Percentiles rank a stretch among this genome's conserved stretches.
Conservation (phyloP, 2,888 invertebrate genomes). For the Plagodis pulveraria region DNA sequence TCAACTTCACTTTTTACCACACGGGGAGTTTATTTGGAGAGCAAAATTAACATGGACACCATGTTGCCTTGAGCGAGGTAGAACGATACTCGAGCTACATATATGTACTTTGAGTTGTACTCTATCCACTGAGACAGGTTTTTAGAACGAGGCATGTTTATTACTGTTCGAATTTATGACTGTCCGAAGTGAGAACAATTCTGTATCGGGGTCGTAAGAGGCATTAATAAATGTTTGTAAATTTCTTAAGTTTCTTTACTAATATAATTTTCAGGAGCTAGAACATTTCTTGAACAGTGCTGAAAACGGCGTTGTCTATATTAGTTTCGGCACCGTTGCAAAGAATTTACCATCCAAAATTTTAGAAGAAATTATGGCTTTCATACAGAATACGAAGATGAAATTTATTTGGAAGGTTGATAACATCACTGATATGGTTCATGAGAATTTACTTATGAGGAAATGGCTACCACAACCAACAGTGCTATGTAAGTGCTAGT, state of each 20-base stretch:
- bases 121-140: no score
- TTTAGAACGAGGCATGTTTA: no score
- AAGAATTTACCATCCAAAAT: constrained; percentile 85
- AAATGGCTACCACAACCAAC: constrained; percentile 91
- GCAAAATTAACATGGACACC: no score
- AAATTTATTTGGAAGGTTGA: constrained; percentile 90
- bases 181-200: no score
- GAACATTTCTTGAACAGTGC: constrained; percentile 84
- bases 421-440: constrained; percentile 84
- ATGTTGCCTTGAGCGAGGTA: no score
- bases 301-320: constrained; percentile 86
- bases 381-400: constrained; percentile 65
- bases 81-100: no score
- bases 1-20: no score
- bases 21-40: no score
- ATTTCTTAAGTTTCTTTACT: neutral
- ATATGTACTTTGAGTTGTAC: no score
- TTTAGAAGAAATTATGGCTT: constrained; percentile 79
- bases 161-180: no score
- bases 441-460: constrained; percentile 86
- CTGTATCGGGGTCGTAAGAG: no score
- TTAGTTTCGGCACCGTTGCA: constrained; percentile 90
- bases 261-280: constrained; percentile 36
- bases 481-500: constrained; percentile 85
- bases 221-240: no score